Percentiles rank a stretch among this genome's conserved stretches.
Evolutionary conservation across 2,888 invertebrate species (phyloP).

Genomic region (Mylabris sibirica): DNA sequence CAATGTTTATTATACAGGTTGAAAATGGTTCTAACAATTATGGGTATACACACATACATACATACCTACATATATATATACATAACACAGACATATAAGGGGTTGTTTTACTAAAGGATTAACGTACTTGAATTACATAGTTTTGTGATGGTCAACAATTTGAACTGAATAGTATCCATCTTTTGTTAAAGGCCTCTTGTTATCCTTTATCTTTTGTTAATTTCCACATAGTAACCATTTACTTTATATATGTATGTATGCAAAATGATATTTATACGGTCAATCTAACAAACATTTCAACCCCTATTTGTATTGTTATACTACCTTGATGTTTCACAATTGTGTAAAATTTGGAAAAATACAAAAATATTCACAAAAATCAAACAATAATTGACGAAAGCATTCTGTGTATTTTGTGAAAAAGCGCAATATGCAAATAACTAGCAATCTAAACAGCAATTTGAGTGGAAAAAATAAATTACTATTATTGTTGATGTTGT

Average conservation of each 20-base stretch:
- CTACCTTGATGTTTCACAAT: not conserved
- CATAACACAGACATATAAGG: not conserved
- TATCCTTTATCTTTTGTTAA: not conserved
- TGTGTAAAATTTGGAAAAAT: not conserved
- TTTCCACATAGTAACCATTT: not conserved
- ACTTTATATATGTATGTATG: not conserved
- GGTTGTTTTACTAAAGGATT: constrained; percentile 24
- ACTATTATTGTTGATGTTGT: not conserved
- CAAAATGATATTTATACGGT: constrained; percentile 6
- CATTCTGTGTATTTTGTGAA: not conserved
- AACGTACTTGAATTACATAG: constrained; percentile 30
- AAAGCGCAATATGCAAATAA: not conserved
- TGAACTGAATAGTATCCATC: not conserved
- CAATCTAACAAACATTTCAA: not conserved
- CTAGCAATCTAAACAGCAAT: not conserved
- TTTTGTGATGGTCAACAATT: constrained; percentile 17
- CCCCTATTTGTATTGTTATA: not conserved
- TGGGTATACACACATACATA: too few species aligned
- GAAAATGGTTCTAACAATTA: not conserved
- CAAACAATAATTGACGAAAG: not conserved
- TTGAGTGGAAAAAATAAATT: not conserved
- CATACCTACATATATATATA: too few species aligned
- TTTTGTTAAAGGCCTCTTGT: not conserved
- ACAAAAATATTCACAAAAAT: not conserved
- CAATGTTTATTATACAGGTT: constrained; percentile 4